Percentiles rank a stretch among this genome's conserved stretches.
Conservation (phyloP, 2,888 invertebrate species). For the Chymomyza fuscimana region DNA sequence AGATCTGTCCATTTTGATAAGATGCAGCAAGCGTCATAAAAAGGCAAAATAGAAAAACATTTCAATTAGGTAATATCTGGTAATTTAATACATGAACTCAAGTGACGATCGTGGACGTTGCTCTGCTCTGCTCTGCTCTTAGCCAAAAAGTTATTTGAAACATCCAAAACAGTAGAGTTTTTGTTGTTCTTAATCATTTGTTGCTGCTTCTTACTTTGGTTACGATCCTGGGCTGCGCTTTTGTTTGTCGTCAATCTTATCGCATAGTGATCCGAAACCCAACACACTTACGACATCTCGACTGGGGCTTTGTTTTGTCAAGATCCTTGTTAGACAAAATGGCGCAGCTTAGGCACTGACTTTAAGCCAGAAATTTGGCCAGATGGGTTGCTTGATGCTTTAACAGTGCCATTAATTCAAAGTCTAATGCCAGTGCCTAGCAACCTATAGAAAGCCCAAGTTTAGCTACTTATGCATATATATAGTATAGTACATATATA, state of each 20-base stretch:
- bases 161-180: neutral
- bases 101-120: conserved; percentile 17
- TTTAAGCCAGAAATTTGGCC: neutral
- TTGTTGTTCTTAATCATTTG: neutral
- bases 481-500: neutral
- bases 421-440: conserved; percentile 60
- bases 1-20: neutral
- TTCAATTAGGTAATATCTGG: conserved; percentile 67
- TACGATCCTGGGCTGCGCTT: neutral
- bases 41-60: conserved; percentile 56
- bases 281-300: neutral
- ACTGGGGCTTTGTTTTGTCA: neutral
- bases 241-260: neutral
- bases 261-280: neutral
- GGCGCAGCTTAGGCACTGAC: neutral
- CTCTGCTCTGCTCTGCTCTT: neutral
- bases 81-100: conserved; percentile 46
- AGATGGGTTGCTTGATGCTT: neutral
- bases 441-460: conserved; percentile 33
- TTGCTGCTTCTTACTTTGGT: neutral
- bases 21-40: conserved; percentile 29
- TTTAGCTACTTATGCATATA: neutral
- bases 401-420: neutral
- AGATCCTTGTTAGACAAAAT: neutral
- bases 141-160: conserved; percentile 4